Conservation (phyloP, 2,888 invertebrate genomes). For the Pardosa pseudoannulata region DNA sequence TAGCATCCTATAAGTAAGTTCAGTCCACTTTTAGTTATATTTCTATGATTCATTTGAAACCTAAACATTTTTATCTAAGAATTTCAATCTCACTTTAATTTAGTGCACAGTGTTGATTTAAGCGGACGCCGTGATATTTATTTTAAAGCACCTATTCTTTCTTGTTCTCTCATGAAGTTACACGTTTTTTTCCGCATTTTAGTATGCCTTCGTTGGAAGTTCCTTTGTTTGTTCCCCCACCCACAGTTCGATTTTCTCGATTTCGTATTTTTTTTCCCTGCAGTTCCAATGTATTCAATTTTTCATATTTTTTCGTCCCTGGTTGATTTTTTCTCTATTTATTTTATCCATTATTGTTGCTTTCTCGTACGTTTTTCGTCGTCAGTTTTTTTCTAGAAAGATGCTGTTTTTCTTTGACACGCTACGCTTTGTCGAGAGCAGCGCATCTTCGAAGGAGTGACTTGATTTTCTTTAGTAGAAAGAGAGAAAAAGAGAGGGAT, state of each 20-base stretch:
- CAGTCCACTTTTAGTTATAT: too few relatives aligned
- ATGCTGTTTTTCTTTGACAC: conserved; percentile 68
- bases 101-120: conserved; percentile 48
- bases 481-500: neutral
- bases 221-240: conserved; percentile 44
- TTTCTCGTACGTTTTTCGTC: conserved; percentile 65
- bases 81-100: conserved; percentile 66
- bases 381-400: conserved; percentile 33
- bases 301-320: conserved; percentile 61
- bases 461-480: conserved; percentile 61
- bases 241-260: conserved; percentile 61
- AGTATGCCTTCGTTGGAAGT: conserved; percentile 29
- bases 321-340: conserved; percentile 45
- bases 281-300: conserved; percentile 67
- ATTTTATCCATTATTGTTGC: conserved; percentile 69
- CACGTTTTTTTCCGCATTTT: conserved; percentile 33
- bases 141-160: conserved; percentile 35
- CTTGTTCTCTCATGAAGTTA: conserved; percentile 41
- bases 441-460: conserved; percentile 43
- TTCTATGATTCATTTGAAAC: conserved; percentile 11
- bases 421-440: conserved; percentile 61
- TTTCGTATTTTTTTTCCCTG: conserved; percentile 45
- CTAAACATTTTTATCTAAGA: conserved; percentile 41
- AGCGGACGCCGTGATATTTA: conserved; percentile 26
- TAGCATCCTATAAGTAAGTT: too few relatives aligned